phyloP scores from a whole-genome alignment of 1,140 invertebrate genomes.

The Eriosoma lanigerum region DNA sequence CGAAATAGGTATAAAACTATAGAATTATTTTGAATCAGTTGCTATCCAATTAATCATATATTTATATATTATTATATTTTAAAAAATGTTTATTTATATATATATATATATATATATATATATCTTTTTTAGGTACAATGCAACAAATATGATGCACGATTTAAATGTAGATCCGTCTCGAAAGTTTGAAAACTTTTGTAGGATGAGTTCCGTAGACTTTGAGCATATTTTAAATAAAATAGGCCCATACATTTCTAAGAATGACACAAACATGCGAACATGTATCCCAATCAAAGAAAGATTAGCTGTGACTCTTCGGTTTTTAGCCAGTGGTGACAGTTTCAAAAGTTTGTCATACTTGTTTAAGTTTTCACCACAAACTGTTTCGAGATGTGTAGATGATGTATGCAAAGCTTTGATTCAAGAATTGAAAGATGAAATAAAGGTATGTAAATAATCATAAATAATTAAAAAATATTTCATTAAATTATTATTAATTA shows the following conservation, averaged over 20 bases:
- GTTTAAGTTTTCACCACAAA: not conserved
- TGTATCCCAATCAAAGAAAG: constrained; percentile 11
- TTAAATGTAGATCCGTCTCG: not conserved
- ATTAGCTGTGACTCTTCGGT: constrained; percentile 1
- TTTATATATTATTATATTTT: too few species aligned
- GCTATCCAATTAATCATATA: too few species aligned
- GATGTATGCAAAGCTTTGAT: not conserved
- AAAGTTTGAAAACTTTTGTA: constrained; percentile 34
- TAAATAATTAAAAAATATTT: not conserved
- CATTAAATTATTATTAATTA: not conserved
- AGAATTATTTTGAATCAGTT: too few species aligned
- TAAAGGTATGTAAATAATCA: too few species aligned
- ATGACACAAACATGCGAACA: constrained; percentile 7
- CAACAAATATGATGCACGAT: too few species aligned
- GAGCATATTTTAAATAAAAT: constrained; percentile 1
- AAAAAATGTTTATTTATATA: too few species aligned
- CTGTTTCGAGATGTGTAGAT: not conserved
- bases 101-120: too few species aligned
- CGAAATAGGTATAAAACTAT: too few species aligned
- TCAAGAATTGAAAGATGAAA: not conserved
- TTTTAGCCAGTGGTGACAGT: not conserved
- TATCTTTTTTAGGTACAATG: too few species aligned
- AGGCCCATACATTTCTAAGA: constrained; percentile 5
- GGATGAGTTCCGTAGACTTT: not conserved
- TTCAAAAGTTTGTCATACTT: constrained; percentile 10